These are phyloP conservation scores for Aurelia sp. DNA, from an alignment of 30 jellyfish, hydroid and myxozoan species.

Conservation along the genomic window DNA sequence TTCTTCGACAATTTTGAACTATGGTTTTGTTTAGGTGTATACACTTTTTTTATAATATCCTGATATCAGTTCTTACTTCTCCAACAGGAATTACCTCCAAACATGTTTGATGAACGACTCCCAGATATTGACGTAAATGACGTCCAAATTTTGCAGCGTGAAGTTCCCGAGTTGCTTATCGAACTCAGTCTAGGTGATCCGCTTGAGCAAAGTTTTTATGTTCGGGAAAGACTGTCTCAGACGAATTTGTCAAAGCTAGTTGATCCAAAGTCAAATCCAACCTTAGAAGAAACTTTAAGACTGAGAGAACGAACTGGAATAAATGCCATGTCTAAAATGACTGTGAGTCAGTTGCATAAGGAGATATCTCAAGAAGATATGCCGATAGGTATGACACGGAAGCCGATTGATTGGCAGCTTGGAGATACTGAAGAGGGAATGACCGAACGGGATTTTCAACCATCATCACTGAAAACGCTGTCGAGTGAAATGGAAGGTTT, in stretches of 20 bases:
- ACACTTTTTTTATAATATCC: background rate
- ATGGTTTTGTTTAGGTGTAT: background rate
- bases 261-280: conserved; percentile 76
- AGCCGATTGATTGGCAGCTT: conserved; percentile 56
- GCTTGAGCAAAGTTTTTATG: conserved; percentile 74
- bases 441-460: conserved; percentile 76
- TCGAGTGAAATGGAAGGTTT: conserved; percentile 40
- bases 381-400: conserved; percentile 53
- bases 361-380: conserved; percentile 84
- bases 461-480: conserved; percentile 73
- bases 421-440: conserved; percentile 42
- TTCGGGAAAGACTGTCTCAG: conserved; percentile 79
- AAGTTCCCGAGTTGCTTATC: conserved; percentile 84
- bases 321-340: conserved; percentile 55
- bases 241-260: conserved; percentile 70
- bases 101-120: conserved; percentile 69
- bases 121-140: conserved; percentile 85
- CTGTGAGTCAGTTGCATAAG: conserved; percentile 88
- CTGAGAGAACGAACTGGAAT: conserved; percentile 60
- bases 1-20: background rate
- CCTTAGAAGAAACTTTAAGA: conserved; percentile 69
- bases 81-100: conserved; percentile 86
- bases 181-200: conserved; percentile 82
- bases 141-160: conserved; percentile 70
- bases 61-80: background rate